phyloP scores from a whole-genome alignment of 1,140 invertebrate genomes.

The Eumeta japonica region DNA sequence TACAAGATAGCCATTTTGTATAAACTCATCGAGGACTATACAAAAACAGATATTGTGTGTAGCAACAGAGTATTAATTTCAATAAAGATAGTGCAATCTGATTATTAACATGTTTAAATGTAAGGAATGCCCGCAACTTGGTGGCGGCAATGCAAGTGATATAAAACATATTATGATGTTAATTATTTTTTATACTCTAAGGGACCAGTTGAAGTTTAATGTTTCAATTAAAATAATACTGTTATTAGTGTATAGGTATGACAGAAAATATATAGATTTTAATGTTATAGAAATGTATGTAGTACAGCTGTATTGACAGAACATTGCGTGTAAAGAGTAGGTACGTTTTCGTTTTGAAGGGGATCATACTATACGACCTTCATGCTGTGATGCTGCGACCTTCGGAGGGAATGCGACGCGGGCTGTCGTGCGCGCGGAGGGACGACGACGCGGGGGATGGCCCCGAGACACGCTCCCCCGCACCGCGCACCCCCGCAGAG shows the following conservation, averaged over 20 bases:
- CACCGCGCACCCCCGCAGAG: conserved; percentile 48
- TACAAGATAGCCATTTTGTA: too few relatives aligned
- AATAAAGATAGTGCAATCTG: too few relatives aligned
- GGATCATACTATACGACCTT: conserved; percentile 56
- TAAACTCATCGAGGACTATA: too few relatives aligned
- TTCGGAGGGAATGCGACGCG: conserved; percentile 63
- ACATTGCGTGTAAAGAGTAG: background rate
- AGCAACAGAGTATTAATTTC: too few relatives aligned
- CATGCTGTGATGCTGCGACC: conserved; percentile 72
- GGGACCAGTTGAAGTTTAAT: too few relatives aligned
- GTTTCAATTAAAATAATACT: too few relatives aligned
- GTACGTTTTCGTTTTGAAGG: background rate
- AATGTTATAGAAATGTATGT: background rate
- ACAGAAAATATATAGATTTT: background rate
- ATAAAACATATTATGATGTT: too few relatives aligned
- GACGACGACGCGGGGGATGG: conserved; percentile 41
- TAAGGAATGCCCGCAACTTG: too few relatives aligned
- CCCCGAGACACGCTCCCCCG: conserved; percentile 47
- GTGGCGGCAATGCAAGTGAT: too few relatives aligned
- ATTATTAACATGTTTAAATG: too few relatives aligned
- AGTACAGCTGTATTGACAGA: background rate
- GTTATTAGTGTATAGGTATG: background rate
- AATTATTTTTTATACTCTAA: too few relatives aligned
- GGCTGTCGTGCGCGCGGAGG: conserved; percentile 64
- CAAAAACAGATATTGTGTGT: too few relatives aligned